Base-by-base conservation (phyloP, 2,113 vertebrate genomes). In the Rousettus leschenaultii region DNA sequence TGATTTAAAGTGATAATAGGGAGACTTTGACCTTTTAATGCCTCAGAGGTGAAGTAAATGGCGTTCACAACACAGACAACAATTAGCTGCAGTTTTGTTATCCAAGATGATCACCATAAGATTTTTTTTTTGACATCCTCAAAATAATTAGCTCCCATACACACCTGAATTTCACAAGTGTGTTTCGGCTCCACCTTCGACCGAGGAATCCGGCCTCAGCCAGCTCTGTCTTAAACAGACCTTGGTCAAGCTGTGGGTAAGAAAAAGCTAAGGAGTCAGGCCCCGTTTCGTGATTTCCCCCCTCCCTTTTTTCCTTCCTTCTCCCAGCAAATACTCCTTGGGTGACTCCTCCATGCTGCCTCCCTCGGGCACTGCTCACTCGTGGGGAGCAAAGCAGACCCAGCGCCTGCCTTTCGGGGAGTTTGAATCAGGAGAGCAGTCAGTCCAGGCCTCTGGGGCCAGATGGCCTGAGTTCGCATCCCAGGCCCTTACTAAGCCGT, bases 11-110 rank as follows among this genome's bases (percentile, higher is more conserved):
- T 13, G 51, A 53, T 11, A 5, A 4, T 13, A 4, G 57, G 43
- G 68, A 79, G n/a, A 43, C 40, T 85, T 88, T 86, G 93, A 71
- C 22, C 9, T 86, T 75, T 75, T 80, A 73, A 91, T 88, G 55
- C 71, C 55, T 30, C 13, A 24, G 0, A 77, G 61, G 70, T 40
- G 35, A 91, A 89, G 30, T 63, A 89, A 83, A 28, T 19, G 63
- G 26, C 5, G 3, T 65, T 79, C 19, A 48, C 38, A 5, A 4
- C 10, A 2, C 28, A 79, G 85, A 66, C 18, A 38, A 38, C 38
- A 35, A 12, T 30, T 0, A 15, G 75, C 61, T 77, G 3, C 2
- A 14, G 40, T n/a, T 24, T 75, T 28, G 13, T 63, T 28, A 28
- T 13, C 48, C 78, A 53, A 83, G 80, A 45, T 53, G 51, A 48